Base-by-base conservation (phyloP, 2,888 invertebrate genomes). In the Athetis lepigone region DNA sequence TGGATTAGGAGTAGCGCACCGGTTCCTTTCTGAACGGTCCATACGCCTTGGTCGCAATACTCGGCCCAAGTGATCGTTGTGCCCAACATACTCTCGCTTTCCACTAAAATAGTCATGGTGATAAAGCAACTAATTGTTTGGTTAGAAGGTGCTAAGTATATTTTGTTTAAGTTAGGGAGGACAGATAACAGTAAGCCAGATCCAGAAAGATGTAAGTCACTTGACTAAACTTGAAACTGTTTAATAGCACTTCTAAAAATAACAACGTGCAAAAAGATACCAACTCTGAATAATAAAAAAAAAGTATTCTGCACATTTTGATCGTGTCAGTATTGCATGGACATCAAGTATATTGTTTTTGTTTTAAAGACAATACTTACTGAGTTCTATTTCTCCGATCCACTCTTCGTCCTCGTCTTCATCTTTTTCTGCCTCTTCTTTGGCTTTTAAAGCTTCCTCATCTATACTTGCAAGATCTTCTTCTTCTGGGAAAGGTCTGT, bases 351-450 rank as follows among this genome's bases (percentile, higher is more conserved):
- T 33, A 4, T 13, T 13, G n/a, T n/a, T n/a, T n/a, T n/a, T n/a
- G n/a, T n/a, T 8, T 13, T 4, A 33, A 13, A 33, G 33, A 33
- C 33, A 33, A 13, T 13, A 69, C 86, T 83, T 90, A 97, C 97
- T 96, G 63, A 97, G 92, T 80, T 96, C 95, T 77, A 97, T 90
- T 86, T 97, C 96, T 13, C 94, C 92, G 40, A 91, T 25, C 88
- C 90, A 94, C 33, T 84, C 92, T 95, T 80, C 92, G 83, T 79
- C 94, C 74, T 59, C 95, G 33, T 88, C 96, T 86, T 87, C 96
- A 95, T 75, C 87, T 36, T 23, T 43, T 2, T 42, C 88, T 18
- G 96, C 95, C 25, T 95, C 95, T 64, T 95, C 95, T 49, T 90
- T 90, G 2, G 96, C 92, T 70, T 96, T 95, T n/a, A 96, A 86